Conservation (phyloP, 2,113 vertebrate species). For the Nibea coibor region DNA sequence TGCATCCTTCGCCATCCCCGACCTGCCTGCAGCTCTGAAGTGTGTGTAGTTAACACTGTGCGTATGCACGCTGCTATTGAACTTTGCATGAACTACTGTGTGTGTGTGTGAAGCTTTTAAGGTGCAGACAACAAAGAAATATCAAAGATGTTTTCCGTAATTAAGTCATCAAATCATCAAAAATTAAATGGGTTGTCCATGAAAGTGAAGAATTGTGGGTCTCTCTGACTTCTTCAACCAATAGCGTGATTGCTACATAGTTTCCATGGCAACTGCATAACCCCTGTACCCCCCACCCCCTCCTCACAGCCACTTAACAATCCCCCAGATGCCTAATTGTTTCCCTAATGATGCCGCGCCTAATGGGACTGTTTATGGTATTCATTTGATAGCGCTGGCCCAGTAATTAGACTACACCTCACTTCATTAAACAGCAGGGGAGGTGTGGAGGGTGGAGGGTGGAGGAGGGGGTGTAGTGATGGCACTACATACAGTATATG, state of each 20-base stretch:
- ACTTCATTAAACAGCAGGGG: conserved; percentile 80
- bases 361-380: conserved; percentile 86
- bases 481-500: background rate
- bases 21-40: conserved; percentile 17
- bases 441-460: no score
- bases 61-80: conserved; percentile 8
- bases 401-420: conserved; percentile 85
- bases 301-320: conserved; percentile 64
- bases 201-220: background rate
- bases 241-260: conserved; percentile 6
- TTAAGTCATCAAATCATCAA: background rate
- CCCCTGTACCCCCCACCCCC: conserved; percentile 4
- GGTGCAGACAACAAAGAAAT: background rate
- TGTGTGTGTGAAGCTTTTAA: background rate
- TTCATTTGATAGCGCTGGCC: conserved; percentile 80
- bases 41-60: background rate
- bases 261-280: conserved; percentile 45
- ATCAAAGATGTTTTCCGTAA: background rate
- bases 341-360: conserved; percentile 82
- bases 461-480: conserved; percentile 9
- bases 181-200: background rate
- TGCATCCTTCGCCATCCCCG: background rate
- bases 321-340: conserved; percentile 85
- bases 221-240: conserved; percentile 3
- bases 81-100: conserved; percentile 43